These are phyloP conservation scores for Helarctos malayanus DNA, from an alignment of 2,797 vertebrate species.

Conservation along the genomic window DNA sequence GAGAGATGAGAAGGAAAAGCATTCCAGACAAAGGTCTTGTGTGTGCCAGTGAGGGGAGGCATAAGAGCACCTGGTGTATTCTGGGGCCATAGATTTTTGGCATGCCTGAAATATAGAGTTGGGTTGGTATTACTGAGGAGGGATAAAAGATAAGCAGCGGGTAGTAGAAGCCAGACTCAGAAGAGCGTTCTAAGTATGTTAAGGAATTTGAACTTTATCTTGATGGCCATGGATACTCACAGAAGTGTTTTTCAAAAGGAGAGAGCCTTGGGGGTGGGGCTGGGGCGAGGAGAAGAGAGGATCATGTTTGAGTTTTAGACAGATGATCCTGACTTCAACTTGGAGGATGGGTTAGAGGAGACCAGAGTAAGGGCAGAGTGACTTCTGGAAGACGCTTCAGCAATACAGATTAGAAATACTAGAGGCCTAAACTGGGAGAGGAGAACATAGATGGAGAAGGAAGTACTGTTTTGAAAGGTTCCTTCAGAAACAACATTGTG, in stretches of 20 bases:
- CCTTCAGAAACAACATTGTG: not conserved
- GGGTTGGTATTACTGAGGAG: not conserved
- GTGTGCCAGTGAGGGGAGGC: not conserved
- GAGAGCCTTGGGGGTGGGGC: not conserved
- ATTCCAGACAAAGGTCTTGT: not conserved
- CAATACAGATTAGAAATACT: not conserved
- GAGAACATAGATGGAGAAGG: not conserved
- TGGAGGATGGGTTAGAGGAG: not conserved
- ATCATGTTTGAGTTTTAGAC: not conserved
- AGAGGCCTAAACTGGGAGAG: not conserved
- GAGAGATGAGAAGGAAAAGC: not conserved
- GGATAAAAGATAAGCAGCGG: not conserved
- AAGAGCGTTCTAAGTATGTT: not conserved
- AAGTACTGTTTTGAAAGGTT: not conserved
- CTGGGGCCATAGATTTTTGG: not conserved
- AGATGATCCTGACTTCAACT: not conserved
- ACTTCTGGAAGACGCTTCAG: not conserved
- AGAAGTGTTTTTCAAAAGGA: conserved; percentile 22
- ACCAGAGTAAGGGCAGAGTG: not conserved
- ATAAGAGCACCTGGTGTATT: not conserved
- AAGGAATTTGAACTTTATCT: conserved; percentile 3
- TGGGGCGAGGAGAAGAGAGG: not conserved
- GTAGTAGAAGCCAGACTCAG: not conserved
- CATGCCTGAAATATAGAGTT: not conserved
- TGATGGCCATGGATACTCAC: not conserved